A percentile compares a stretch with the other conserved stretches of the same genome.
Conservation (phyloP, 2,113 vertebrate genomes). For the Chelonoidis abingdonii region DNA sequence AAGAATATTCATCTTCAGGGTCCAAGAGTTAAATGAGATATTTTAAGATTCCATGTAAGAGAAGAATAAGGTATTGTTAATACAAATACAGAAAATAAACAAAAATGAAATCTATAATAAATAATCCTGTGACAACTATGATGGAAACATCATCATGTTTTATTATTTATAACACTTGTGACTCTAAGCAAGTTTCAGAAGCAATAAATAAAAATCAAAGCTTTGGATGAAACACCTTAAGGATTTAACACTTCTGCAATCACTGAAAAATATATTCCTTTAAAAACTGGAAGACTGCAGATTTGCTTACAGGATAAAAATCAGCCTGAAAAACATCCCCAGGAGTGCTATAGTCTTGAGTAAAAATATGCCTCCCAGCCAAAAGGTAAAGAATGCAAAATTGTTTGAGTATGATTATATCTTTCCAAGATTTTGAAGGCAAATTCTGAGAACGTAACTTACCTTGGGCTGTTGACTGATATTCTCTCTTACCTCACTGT, state of each 20-base stretch:
- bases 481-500: conserved; percentile 47
- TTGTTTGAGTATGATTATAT: conserved; percentile 33
- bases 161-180: neutral
- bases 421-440: conserved; percentile 33
- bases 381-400: conserved; percentile 32
- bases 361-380: neutral
- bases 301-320: neutral
- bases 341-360: neutral
- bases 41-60: neutral
- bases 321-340: neutral
- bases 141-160: neutral
- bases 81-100: neutral
- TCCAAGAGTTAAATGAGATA: neutral
- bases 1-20: neutral
- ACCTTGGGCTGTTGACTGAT: conserved; percentile 48
- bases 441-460: conserved; percentile 32
- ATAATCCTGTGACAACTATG: neutral
- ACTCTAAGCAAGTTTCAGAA: neutral
- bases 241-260: neutral
- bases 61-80: neutral
- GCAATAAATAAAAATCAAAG: neutral
- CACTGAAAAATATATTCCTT: neutral
- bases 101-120: neutral
- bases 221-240: neutral
- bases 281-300: neutral